Conservation (phyloP, 1,140 invertebrate genomes). For the Aricia agestis region DNA sequence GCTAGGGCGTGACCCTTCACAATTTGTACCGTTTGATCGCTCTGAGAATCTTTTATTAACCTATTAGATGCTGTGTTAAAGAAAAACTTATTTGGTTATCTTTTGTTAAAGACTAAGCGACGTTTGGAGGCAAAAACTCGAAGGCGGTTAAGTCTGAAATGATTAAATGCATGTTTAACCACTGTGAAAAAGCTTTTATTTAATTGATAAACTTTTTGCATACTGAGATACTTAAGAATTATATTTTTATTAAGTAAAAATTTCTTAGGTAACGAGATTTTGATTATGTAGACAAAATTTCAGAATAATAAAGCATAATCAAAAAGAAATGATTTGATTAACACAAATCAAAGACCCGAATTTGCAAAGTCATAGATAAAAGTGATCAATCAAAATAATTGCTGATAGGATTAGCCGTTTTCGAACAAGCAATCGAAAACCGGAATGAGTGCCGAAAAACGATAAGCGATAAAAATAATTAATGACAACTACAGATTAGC, state of each 20-base stretch:
- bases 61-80: background rate
- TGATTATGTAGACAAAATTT: background rate
- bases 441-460: slow-evolving; percentile 57
- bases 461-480: slow-evolving; percentile 76
- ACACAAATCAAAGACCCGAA: background rate
- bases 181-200: too few species aligned
- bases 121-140: too few species aligned
- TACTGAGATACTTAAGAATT: too few species aligned
- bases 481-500: slow-evolving; percentile 71
- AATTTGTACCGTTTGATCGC: slow-evolving; percentile 16
- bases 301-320: background rate
- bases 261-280: too few species aligned
- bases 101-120: background rate
- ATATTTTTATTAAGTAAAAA: too few species aligned
- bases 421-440: slow-evolving; percentile 58
- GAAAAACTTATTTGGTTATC: background rate
- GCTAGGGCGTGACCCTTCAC: slow-evolving; percentile 51
- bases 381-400: slow-evolving; percentile 5
- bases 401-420: slow-evolving; percentile 29
- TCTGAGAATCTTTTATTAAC: background rate
- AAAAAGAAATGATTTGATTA: background rate
- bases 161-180: too few species aligned
- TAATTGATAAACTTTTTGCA: too few species aligned
- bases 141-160: too few species aligned
- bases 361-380: background rate